A percentile compares a stretch with the other conserved stretches of the same genome.
phyloP scores from a whole-genome alignment of 1,140 invertebrate genomes.

The Diorhabda carinulata region DNA sequence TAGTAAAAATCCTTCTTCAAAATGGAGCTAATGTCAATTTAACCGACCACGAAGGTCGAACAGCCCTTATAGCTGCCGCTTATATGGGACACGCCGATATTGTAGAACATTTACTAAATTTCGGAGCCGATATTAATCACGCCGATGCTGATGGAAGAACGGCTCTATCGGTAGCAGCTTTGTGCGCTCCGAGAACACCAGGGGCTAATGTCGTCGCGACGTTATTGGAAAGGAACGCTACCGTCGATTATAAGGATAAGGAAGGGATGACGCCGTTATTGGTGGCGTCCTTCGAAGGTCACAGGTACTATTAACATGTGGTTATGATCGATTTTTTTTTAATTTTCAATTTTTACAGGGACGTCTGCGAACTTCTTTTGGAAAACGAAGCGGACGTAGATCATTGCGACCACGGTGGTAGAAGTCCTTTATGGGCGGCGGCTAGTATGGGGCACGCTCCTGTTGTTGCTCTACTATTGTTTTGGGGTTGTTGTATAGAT shows the following conservation, averaged over 20 bases:
- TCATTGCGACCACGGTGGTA: conserved; percentile 71
- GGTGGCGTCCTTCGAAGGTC: conserved; percentile 92
- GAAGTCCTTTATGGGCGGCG: conserved; percentile 78
- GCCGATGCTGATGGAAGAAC: conserved; percentile 88
- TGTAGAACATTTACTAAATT: conserved; percentile 77
- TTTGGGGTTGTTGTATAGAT: conserved; percentile 87
- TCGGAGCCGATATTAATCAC: conserved; percentile 81
- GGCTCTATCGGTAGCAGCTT: conserved; percentile 84
- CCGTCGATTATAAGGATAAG: conserved; percentile 83
- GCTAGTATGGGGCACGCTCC: conserved; percentile 81
- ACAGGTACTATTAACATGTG: conserved; percentile 54
- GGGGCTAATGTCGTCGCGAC: conserved; percentile 65
- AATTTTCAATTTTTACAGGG: conserved; percentile 43
- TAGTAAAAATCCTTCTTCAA: conserved; percentile 70
- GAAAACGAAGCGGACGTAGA: conserved; percentile 86
- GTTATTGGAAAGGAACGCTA: conserved; percentile 79
- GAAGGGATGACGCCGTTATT: conserved; percentile 90
- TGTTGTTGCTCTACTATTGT: conserved; percentile 75
- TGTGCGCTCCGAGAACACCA: conserved; percentile 80
- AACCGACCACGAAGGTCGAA: conserved; percentile 68
- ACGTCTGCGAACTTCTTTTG: conserved; percentile 79
- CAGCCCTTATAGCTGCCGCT: conserved; percentile 83
- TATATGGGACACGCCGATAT: conserved; percentile 93
- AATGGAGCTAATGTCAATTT: conserved; percentile 66
- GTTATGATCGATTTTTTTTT: neutral